Evolutionary conservation across 1,140 invertebrate species (phyloP), one percentile per base, ranked within the genome.

Genomic region (Eurosta solidaginis): DNA sequence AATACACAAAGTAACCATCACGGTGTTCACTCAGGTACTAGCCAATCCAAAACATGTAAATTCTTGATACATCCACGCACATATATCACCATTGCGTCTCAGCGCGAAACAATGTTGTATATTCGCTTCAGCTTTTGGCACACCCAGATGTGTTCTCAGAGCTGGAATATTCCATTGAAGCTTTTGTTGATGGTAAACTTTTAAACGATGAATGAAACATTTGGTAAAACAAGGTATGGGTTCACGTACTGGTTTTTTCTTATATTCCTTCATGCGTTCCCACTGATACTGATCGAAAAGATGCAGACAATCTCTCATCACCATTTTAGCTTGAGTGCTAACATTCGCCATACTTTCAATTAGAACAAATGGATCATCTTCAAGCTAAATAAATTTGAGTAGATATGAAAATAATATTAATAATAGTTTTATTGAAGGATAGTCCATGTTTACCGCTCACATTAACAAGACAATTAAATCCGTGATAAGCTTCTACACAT

Each of bases 281-380:
- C 85, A 85, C 27, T 86, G 81, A 2, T 79, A 76, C 22, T 77
- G 78, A 27, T 86, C 78, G 14, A 80, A 79, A 33, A 78, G 52
- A 42, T 80, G 83, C 29, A 86, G 79, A 25, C 85, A 86, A 14
- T 85, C 78, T 76, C 84, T 86, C 85, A 86, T 86, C 14, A 81
- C 85, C 0, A 78, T 75, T 52, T 84, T 86, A 54, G 85, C 83
- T 0, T 73, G 52, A 2, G 4, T 44, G 20, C 83, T 79, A 7
- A 79, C 27, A 36, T 83, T 83, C 1, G 82, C 40, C 82, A 86
- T 81, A 36, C 68, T 81, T 17, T 86, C 85, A 33, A 86, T 86
- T 27, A 82, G 9, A 68, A 85, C 81, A 25, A 86, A 83, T 2
- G 85, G 85, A 80, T 86, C 83, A 17, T 82, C 77, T 50, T 86